phyloP scores from a whole-genome alignment of 1,140 invertebrate genomes.

The Macrobrachium nipponense region DNA sequence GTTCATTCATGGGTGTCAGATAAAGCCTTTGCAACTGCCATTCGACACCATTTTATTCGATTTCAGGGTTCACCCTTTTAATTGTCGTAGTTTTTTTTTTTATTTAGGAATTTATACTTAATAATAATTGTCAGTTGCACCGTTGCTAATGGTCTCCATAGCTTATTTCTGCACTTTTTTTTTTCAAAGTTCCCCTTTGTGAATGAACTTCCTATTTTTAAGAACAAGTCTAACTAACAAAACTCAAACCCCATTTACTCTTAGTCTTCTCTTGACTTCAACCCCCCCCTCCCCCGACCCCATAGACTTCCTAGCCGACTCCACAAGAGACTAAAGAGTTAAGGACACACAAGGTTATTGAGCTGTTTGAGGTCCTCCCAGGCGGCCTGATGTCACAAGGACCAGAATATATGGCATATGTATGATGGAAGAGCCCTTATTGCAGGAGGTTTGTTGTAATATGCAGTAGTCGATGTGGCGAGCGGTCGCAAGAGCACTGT shows the following conservation, averaged over 20 bases:
- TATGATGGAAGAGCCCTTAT: constrained; percentile 59
- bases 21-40: too few relatives aligned
- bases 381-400: constrained; percentile 49
- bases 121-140: too few relatives aligned
- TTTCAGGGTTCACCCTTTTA: too few relatives aligned
- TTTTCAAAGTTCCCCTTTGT: too few relatives aligned
- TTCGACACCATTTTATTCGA: too few relatives aligned
- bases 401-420: constrained; percentile 56
- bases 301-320: constrained; percentile 9
- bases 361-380: constrained; percentile 57
- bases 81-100: too few relatives aligned
- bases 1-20: too few relatives aligned
- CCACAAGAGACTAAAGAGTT: constrained; percentile 37
- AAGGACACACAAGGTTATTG: constrained; percentile 56
- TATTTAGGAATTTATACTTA: too few relatives aligned
- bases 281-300: not conserved
- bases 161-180: not conserved
- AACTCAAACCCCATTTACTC: not conserved
- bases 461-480: constrained; percentile 61
- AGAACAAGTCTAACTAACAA: not conserved
- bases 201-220: too few relatives aligned
- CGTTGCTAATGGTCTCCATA: too few relatives aligned
- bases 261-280: not conserved
- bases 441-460: constrained; percentile 61
- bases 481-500: constrained; percentile 57